A percentile compares a stretch with the other conserved stretches of the same genome.
Conservation (phyloP, 2,113 vertebrate genomes). For the Lipophrys pholis region DNA sequence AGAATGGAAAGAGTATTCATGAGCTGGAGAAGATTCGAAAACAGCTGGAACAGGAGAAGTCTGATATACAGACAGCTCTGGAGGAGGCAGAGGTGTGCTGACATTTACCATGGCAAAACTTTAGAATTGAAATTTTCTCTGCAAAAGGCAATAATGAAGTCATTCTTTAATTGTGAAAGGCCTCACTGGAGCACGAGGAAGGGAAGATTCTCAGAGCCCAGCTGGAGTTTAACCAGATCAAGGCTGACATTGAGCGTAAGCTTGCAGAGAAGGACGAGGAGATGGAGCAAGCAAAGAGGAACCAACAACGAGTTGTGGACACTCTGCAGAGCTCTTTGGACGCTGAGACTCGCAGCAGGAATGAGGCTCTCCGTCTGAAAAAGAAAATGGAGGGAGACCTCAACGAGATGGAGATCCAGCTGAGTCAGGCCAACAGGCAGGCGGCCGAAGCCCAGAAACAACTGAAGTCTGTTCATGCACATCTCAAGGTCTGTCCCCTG, state of each 20-base stretch:
- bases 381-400: slow-evolving; percentile 86
- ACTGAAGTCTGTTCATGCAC: slow-evolving; percentile 78
- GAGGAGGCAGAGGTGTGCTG: slow-evolving; percentile 87
- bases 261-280: slow-evolving; percentile 92
- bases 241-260: slow-evolving; percentile 90
- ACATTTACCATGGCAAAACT: neutral
- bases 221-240: slow-evolving; percentile 90
- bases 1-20: slow-evolving; percentile 86
- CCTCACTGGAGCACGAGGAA: slow-evolving; percentile 91
- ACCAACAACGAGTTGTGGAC: slow-evolving; percentile 87
- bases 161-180: slow-evolving; percentile 52
- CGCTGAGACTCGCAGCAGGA: slow-evolving; percentile 89
- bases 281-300: slow-evolving; percentile 91
- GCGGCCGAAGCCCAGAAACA: slow-evolving; percentile 85
- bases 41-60: slow-evolving; percentile 88
- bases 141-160: neutral
- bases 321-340: slow-evolving; percentile 91
- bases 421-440: slow-evolving; percentile 83
- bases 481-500: slow-evolving; percentile 40
- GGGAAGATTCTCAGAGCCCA: slow-evolving; percentile 91
- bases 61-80: slow-evolving; percentile 87
- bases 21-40: slow-evolving; percentile 91
- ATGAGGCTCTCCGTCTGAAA: slow-evolving; percentile 84
- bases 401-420: slow-evolving; percentile 85
- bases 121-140: neutral